These are phyloP conservation scores for Magallana nippona DNA, from an alignment of 2,888 invertebrate species.

Conservation along the genomic window DNA sequence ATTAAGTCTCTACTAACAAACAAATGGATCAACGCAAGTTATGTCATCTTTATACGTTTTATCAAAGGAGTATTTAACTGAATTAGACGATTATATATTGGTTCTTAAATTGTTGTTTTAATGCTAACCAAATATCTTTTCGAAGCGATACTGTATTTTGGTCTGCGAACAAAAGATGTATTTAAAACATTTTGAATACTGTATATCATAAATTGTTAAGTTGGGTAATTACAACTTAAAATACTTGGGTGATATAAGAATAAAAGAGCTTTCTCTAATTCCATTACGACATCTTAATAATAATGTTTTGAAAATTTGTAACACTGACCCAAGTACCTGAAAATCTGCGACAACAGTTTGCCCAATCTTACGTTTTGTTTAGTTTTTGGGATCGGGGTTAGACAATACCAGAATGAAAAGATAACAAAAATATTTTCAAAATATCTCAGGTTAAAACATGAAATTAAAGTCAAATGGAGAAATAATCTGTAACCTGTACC, in stretches of 20 bases:
- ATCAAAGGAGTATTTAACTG: conserved; percentile 12
- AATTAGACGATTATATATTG: conserved; percentile 13
- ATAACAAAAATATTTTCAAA: not conserved
- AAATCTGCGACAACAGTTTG: not conserved
- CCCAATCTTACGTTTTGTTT: not conserved
- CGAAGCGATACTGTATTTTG: not conserved
- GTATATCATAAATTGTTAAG: not conserved
- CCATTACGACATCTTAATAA: conserved; percentile 12
- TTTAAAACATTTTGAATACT: conserved; percentile 20
- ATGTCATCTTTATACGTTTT: conserved; percentile 18
- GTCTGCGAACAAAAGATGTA: not conserved
- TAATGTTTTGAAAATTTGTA: not conserved
- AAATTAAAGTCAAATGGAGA: too few relatives aligned
- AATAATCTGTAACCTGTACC: too few relatives aligned
- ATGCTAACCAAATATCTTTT: conserved; percentile 20
- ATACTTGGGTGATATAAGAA: not conserved
- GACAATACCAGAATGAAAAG: not conserved
- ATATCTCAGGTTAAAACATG: too few relatives aligned
- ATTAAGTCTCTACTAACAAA: conserved; percentile 3
- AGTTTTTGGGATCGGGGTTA: not conserved
- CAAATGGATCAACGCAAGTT: conserved; percentile 1
- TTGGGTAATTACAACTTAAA: conserved; percentile 9
- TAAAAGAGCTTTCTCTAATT: conserved; percentile 22
- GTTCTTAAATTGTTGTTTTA: conserved; percentile 33
- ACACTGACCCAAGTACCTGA: not conserved